Percentiles rank a stretch among this genome's conserved stretches.
Evolutionary conservation across 2,888 invertebrate genomes (phyloP).

Genomic region (Caenorhabditis sp.): DNA sequence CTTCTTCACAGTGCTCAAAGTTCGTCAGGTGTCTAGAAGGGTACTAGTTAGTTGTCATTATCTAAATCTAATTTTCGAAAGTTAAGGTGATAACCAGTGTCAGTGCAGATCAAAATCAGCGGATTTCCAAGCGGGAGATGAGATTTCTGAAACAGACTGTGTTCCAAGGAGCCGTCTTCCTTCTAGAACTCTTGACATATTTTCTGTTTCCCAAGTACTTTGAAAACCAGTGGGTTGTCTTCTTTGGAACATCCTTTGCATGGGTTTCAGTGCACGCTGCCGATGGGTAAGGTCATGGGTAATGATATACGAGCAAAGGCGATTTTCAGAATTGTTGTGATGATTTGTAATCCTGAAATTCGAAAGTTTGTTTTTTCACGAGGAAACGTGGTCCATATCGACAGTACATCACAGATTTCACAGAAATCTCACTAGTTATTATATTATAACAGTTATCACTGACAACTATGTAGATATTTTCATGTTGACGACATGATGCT

Average conservation of each 20-base stretch:
- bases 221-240: slow-evolving; percentile 14
- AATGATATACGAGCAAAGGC: too few species aligned
- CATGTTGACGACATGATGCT: too few species aligned
- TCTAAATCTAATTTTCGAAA: too few species aligned
- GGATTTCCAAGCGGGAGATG: slow-evolving; percentile 4
- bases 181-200: slow-evolving; percentile 25
- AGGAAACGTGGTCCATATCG: neutral
- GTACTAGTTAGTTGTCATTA: too few species aligned
- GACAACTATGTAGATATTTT: too few species aligned
- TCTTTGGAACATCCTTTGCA: slow-evolving; percentile 20
- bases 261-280: slow-evolving; percentile 22
- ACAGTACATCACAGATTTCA: neutral
- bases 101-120: neutral
- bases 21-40: slow-evolving; percentile 5
- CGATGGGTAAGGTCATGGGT: slow-evolving; percentile 3
- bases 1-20: neutral
- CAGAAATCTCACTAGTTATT: neutral
- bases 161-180: slow-evolving; percentile 25
- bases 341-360: slow-evolving; percentile 26
- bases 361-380: neutral
- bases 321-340: slow-evolving; percentile 16
- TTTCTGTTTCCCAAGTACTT: slow-evolving; percentile 18
- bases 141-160: slow-evolving; percentile 35
- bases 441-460: neutral
- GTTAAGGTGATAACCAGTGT: neutral